These are phyloP conservation scores for Linurgus olivaceus DNA, from an alignment of 2,797 vertebrate genomes.

Conservation along the genomic window DNA sequence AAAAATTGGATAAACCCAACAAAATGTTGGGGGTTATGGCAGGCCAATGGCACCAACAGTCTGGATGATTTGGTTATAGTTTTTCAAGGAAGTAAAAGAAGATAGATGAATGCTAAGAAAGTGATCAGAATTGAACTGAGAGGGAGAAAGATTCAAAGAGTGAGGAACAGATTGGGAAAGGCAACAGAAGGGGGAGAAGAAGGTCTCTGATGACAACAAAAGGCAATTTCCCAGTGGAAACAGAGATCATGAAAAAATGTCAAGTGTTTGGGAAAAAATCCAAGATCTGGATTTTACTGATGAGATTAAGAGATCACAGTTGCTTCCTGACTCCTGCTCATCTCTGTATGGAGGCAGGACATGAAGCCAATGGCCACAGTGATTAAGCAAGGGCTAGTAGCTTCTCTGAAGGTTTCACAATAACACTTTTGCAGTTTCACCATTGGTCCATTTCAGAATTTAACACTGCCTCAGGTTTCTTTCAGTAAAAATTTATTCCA, in stretches of 20 bases:
- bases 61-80: background rate
- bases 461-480: background rate
- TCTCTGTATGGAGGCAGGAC: background rate
- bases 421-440: accelerated
- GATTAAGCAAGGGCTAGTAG: background rate
- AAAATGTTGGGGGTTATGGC: background rate
- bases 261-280: background rate
- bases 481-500: background rate
- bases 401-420: background rate
- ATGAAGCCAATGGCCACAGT: background rate
- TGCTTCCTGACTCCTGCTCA: background rate
- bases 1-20: background rate
- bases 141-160: background rate
- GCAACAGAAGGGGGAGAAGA: background rate
- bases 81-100: background rate
- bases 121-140: background rate
- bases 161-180: background rate
- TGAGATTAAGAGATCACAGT: background rate
- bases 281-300: background rate
- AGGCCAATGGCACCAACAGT: background rate
- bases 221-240: background rate
- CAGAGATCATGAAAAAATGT: background rate
- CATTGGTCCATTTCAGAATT: background rate
- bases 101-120: background rate
- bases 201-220: background rate